These are phyloP conservation scores for Drosophila erecta DNA, from an alignment of 1,140 invertebrate species.

Conservation along the genomic window DNA sequence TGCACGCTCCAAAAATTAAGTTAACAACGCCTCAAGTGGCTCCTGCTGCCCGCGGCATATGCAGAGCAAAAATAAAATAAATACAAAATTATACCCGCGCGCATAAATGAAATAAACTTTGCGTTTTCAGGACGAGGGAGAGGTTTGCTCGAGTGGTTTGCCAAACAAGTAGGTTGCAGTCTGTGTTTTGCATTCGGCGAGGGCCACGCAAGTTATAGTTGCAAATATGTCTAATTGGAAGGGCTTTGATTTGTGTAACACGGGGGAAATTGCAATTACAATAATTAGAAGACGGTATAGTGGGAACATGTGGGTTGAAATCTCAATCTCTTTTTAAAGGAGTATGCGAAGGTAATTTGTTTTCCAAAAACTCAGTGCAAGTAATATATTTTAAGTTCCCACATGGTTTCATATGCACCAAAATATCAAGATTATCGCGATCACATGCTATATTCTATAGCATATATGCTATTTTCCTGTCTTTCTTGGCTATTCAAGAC, in stretches of 20 bases:
- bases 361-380: no score
- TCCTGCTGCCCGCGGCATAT: constrained; percentile 56
- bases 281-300: not conserved
- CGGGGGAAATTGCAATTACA: not conserved
- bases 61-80: constrained; percentile 43
- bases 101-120: constrained; percentile 49
- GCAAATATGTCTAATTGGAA: constrained; percentile 29
- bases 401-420: constrained; percentile 5
- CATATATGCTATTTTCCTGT: not conserved
- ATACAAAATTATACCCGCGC: constrained; percentile 10
- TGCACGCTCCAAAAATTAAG: constrained; percentile 84
- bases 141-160: constrained; percentile 40
- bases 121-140: constrained; percentile 49
- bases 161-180: constrained; percentile 38
- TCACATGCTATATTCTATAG: no score
- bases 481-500: constrained; percentile 3
- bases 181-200: constrained; percentile 12
- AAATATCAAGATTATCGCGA: not conserved
- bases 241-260: not conserved
- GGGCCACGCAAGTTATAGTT: constrained; percentile 32
- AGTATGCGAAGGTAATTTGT: no score
- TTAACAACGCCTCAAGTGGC: constrained; percentile 79
- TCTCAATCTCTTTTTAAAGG: no score
- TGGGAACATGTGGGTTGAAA: not conserved
- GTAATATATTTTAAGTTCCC: constrained; percentile 3